A percentile compares a stretch with the other conserved stretches of the same genome.
phyloP scores from a whole-genome alignment of 2,888 invertebrate genomes.

The Cerceris rybyensis region DNA sequence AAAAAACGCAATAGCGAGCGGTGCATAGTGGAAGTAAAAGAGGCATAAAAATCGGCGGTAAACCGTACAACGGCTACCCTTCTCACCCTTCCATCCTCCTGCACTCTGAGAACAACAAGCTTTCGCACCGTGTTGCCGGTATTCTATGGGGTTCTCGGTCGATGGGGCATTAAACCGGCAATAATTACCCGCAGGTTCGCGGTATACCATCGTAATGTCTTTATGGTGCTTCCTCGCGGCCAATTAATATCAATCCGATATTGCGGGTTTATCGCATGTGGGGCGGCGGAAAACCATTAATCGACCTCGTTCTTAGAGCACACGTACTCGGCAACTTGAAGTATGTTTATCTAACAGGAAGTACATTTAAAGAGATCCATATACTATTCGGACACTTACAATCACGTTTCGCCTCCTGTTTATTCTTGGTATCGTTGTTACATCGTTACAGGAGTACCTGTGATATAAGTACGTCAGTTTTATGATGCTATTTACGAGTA shows the following conservation, averaged over 20 bases:
- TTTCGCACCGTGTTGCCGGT: constrained; percentile 30
- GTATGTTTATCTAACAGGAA: constrained; percentile 9
- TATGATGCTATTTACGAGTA: no score
- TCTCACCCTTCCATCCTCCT: background rate
- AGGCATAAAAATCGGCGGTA: constrained; percentile 49
- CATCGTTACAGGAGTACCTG: background rate
- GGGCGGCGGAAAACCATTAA: constrained; percentile 50
- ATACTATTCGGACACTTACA: background rate
- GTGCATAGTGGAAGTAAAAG: constrained; percentile 43
- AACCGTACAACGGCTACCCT: constrained; percentile 27
- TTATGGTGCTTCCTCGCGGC: constrained; percentile 65
- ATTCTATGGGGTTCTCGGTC: constrained; percentile 59
- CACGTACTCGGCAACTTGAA: background rate
- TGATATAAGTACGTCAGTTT: no score
- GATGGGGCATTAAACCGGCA: constrained; percentile 68
- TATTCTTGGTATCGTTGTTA: background rate
- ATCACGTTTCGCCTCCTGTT: background rate
- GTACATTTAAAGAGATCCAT: background rate
- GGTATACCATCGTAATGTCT: constrained; percentile 64
- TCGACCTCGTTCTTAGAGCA: constrained; percentile 43
- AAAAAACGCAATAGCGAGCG: constrained; percentile 13
- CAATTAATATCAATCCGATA: constrained; percentile 73
- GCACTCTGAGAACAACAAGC: constrained; percentile 32
- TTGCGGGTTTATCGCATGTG: constrained; percentile 62
- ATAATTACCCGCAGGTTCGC: constrained; percentile 63